Conservation (phyloP, 1,140 invertebrate genomes). For the Leucophenga varia region DNA sequence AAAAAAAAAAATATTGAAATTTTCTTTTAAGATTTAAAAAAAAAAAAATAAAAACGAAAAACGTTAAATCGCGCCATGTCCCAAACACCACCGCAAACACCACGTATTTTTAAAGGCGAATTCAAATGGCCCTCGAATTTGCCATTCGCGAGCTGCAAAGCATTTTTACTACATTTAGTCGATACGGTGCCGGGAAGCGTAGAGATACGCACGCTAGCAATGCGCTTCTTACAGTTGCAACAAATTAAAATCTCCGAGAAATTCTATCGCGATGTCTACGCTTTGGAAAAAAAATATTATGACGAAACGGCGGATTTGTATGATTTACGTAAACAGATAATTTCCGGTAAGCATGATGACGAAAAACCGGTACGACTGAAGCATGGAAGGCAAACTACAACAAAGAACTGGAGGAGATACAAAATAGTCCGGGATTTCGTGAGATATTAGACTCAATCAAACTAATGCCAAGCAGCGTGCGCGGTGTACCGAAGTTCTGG, state of each 20-base stretch:
- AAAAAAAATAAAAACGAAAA: no score
- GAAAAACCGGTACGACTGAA: conserved; percentile 79
- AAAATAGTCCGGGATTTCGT: conserved; percentile 51
- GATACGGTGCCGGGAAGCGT: conserved; percentile 69
- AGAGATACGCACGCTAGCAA: conserved; percentile 79
- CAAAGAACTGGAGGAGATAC: background rate
- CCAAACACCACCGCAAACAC: no score
- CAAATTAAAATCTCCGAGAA: conserved; percentile 83
- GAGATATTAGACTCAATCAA: conserved; percentile 4
- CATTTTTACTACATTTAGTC: conserved; percentile 30
- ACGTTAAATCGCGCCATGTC: no score
- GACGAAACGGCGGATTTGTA: conserved; percentile 75
- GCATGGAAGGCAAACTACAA: conserved; percentile 74
- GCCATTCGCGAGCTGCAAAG: no score
- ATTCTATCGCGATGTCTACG: conserved; percentile 90
- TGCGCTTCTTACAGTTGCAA: conserved; percentile 87
- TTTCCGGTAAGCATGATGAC: conserved; percentile 79
- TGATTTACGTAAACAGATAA: conserved; percentile 76
- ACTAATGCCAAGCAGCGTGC: conserved; percentile 61
- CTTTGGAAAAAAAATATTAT: conserved; percentile 86
- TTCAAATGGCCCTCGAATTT: background rate
- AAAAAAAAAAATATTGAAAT: no score
- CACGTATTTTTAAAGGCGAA: no score
- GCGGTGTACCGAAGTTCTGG: conserved; percentile 96
- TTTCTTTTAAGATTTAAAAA: no score